These are phyloP conservation scores for Danio kyathit DNA, from an alignment of 2,797 vertebrate species.

Conservation along the genomic window DNA sequence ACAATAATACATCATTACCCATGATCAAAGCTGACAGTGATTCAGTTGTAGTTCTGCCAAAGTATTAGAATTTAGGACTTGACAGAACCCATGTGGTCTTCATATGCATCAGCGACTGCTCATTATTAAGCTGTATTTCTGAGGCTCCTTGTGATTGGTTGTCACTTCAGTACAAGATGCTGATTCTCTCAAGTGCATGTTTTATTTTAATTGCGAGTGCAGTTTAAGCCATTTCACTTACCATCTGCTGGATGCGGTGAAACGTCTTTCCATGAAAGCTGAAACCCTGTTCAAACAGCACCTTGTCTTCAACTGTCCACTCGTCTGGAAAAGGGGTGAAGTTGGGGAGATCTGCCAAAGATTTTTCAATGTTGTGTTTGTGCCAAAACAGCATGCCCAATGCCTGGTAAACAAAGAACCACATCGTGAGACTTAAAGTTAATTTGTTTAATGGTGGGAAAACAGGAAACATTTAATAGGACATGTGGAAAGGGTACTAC, in stretches of 20 bases:
- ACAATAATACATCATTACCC: not conserved
- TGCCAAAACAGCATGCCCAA: slow-evolving; percentile 99
- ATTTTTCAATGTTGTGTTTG: slow-evolving; percentile 97
- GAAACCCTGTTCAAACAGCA: slow-evolving; percentile 96
- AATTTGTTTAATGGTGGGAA: not conserved
- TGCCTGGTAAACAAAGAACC: slow-evolving; percentile 79
- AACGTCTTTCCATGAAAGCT: slow-evolving; percentile 98
- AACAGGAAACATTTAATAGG: no score
- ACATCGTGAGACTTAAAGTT: not conserved
- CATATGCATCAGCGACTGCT: slow-evolving; percentile 16
- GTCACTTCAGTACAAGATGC: not conserved
- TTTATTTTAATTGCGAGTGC: not conserved
- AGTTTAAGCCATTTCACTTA: slow-evolving; percentile 69
- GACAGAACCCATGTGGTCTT: slow-evolving; percentile 39
- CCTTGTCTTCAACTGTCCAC: slow-evolving; percentile 97
- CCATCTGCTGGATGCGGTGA: slow-evolving; percentile 98
- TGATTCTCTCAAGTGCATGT: not conserved
- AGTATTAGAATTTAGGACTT: not conserved
- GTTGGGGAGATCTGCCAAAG: slow-evolving; percentile 94
- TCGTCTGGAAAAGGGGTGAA: slow-evolving; percentile 97
- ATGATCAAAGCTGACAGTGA: slow-evolving; percentile 24
- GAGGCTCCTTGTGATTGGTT: not conserved
- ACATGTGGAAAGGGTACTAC: no score
- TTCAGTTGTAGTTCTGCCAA: not conserved
- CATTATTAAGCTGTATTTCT: not conserved